Conservation (phyloP, 2,888 invertebrate genomes). For the Drepanosiphum platanoidis region DNA sequence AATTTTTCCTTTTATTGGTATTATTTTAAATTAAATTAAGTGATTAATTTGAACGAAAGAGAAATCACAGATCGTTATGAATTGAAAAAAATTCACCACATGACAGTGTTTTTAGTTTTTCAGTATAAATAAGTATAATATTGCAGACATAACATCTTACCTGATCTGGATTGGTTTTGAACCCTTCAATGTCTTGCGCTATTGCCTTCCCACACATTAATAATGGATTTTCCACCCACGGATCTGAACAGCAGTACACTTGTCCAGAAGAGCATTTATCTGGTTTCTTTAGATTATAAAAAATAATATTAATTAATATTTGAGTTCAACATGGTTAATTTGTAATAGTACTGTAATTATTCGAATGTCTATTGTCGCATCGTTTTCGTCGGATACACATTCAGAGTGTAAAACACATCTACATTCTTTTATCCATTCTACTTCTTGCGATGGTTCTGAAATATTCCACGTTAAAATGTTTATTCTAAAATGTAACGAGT, state of each 20-base stretch:
- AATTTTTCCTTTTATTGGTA: too few species aligned
- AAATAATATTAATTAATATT: background rate
- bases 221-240: conserved; percentile 35
- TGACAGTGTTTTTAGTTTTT: too few species aligned
- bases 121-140: too few species aligned
- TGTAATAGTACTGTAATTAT: conserved; percentile 46
- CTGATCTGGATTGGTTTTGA: conserved; percentile 12
- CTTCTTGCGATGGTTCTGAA: conserved; percentile 22
- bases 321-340: background rate
- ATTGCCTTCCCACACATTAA: conserved; percentile 28
- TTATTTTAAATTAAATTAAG: too few species aligned
- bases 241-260: conserved; percentile 46
- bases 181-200: conserved; percentile 39
- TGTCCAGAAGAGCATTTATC: conserved; percentile 53
- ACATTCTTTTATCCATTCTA: conserved; percentile 56
- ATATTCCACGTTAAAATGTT: background rate
- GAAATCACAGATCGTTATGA: too few species aligned
- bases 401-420: conserved; percentile 31
- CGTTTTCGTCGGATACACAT: conserved; percentile 18
- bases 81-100: too few species aligned
- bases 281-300: conserved; percentile 29
- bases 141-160: too few species aligned
- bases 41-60: too few species aligned
- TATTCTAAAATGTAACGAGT: background rate
- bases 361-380: conserved; percentile 50